These are phyloP conservation scores for Oriolus oriolus DNA, from an alignment of 2,113 vertebrate genomes.

Conservation along the genomic window DNA sequence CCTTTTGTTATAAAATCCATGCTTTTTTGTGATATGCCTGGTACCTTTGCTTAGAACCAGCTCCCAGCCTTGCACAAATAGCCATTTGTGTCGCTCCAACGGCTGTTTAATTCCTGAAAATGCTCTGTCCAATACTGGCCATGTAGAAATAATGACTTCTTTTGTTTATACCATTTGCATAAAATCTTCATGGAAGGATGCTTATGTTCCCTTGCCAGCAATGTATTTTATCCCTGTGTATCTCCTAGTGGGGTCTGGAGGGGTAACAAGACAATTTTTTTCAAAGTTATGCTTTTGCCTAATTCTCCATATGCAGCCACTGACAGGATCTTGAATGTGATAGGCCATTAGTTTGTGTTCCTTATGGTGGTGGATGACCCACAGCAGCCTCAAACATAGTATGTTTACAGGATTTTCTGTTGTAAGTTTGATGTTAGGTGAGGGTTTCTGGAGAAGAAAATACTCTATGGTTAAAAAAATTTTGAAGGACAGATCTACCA, in stretches of 20 bases:
- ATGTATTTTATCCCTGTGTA: background rate
- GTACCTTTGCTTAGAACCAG: background rate
- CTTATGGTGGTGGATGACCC: background rate
- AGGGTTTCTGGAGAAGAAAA: background rate
- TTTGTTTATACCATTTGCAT: background rate
- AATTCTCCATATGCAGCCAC: background rate
- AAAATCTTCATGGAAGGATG: background rate
- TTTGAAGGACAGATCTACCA: background rate
- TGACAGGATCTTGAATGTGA: background rate
- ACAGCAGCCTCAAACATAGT: background rate
- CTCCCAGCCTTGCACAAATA: background rate
- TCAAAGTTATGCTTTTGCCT: background rate
- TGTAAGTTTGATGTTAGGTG: background rate
- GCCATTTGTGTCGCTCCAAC: background rate
- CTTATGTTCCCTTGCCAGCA: background rate
- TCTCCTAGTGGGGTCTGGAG: background rate
- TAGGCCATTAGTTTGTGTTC: background rate
- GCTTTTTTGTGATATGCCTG: background rate
- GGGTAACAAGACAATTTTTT: background rate
- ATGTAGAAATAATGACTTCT: background rate
- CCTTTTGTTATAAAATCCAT: background rate
- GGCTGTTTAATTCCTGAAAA: background rate
- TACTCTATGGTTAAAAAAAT: background rate
- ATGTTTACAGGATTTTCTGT: background rate
- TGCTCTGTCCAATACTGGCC: background rate